Conservation (phyloP, 2,797 vertebrate genomes). For the Bovichtus diacanthus region DNA sequence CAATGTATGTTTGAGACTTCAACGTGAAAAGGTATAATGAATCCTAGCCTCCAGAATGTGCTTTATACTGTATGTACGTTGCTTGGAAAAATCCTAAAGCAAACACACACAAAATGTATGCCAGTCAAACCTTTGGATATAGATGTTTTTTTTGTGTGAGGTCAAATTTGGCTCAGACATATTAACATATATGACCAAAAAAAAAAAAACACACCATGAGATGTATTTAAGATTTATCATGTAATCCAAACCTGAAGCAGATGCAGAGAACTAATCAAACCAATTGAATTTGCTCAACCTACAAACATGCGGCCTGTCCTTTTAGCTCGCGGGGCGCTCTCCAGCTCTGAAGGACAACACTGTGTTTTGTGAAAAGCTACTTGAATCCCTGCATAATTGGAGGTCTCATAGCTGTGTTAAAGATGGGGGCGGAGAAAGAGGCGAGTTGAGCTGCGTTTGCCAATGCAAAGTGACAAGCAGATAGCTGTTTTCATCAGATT, state of each 20-base stretch:
- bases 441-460: slow-evolving; percentile 86
- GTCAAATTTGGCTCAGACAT: background rate
- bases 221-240: slow-evolving; percentile 18
- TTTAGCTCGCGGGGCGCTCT: slow-evolving; percentile 91
- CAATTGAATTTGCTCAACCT: slow-evolving; percentile 92
- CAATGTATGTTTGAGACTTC: background rate
- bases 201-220: background rate
- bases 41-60: background rate
- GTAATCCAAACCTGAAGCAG: slow-evolving; percentile 84
- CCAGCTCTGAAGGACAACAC: slow-evolving; percentile 92
- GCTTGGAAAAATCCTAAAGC: slow-evolving; percentile 5
- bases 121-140: background rate
- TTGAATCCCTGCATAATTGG: slow-evolving; percentile 95
- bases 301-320: slow-evolving; percentile 92
- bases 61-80: slow-evolving; percentile 11
- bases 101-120: background rate
- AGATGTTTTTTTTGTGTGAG: background rate
- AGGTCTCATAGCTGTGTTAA: slow-evolving; percentile 92
- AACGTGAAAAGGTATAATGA: background rate
- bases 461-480: slow-evolving; percentile 93
- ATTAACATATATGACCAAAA: background rate
- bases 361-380: slow-evolving; percentile 93
- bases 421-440: slow-evolving; percentile 81
- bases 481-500: slow-evolving; percentile 96
- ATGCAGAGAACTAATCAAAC: slow-evolving; percentile 91